Evolutionary conservation across 2,888 invertebrate genomes (phyloP), one percentile per base, ranked within the genome.

Genomic region (Kuschelorhynchus macadamiae): DNA sequence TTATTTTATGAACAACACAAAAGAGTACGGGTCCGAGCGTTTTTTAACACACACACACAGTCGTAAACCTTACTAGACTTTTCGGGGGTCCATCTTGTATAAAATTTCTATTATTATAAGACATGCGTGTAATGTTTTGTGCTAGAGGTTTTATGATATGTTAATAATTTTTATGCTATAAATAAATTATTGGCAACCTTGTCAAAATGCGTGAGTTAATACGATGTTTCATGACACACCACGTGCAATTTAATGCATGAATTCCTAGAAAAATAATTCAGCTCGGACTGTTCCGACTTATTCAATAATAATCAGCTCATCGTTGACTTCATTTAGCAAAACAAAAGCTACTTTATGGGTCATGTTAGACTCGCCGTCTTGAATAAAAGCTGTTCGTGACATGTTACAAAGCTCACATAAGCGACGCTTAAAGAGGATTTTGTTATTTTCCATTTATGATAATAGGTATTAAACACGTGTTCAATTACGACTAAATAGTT

Each of bases 321-420:
- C 39, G 36, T 52, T 52, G 17, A 36, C 39, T 52, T 12, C 16
- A 39, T 12, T n/a, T 21, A 21, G 11, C 39, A 52, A 39, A 52
- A 52, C 52, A 39, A 39, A 52, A 36, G 21, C 20, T 36, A 16
- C 17, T 52, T 52, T 52, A 39, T 52, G 52, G 52, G 52, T 52
- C 52, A 52, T 52, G 12, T 52, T 18, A 36, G 18, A 36, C 33
- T 18, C 50, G 12, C 50, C 12, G 50, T 36, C n/a, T 39, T 39
- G n/a, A 4, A 52, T 52, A 39, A 52, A 52, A 21, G 36, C 36
- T 39, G 52, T 52, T 52, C 52, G 52, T 52, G 52, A 52, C 52
- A 39, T 14, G 20, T 52, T 20, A 52, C 21, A 52, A 52, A 52
- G 21, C 21, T 7, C 20, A 52, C 50, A 50, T 33, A 52, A 39